Evolutionary conservation across 2,797 vertebrate species (phyloP).

Genomic region (Rachycentron canadum): DNA sequence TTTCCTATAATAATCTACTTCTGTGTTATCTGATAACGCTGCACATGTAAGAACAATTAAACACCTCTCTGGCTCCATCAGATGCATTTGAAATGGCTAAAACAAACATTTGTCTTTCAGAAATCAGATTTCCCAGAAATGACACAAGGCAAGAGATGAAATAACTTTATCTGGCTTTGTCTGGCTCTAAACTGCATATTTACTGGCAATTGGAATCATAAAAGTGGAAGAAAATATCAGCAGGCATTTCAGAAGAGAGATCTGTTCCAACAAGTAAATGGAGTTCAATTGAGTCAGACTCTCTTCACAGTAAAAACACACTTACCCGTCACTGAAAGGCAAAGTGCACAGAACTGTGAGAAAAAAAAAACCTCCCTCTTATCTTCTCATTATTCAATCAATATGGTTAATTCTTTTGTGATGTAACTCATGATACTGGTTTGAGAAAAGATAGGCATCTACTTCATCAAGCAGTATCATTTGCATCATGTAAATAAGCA

Average conservation of each 20-base stretch:
- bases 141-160: not conserved
- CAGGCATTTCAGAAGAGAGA: not conserved
- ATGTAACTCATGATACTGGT: too few species aligned
- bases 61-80: not conserved
- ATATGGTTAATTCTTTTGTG: too few species aligned
- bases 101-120: not conserved
- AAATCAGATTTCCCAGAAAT: not conserved
- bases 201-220: not conserved
- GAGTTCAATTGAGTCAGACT: not conserved
- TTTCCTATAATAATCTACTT: too few species aligned
- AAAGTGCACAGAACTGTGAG: not conserved
- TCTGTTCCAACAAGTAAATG: not conserved
- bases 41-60: not conserved
- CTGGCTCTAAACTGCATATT: not conserved
- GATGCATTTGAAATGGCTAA: not conserved
- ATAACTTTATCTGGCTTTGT: not conserved
- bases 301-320: not conserved
- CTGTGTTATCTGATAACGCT: not conserved
- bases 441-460: too few species aligned
- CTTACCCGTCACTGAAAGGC: not conserved
- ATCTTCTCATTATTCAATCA: too few species aligned
- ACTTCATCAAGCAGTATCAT: too few species aligned
- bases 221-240: not conserved
- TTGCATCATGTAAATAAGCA: conserved; percentile 36
- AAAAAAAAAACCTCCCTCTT: too few species aligned